Percentiles rank a stretch among this genome's conserved stretches.
phyloP scores from a whole-genome alignment of 2,888 invertebrate genomes.

The Plagiodera versicolora region DNA sequence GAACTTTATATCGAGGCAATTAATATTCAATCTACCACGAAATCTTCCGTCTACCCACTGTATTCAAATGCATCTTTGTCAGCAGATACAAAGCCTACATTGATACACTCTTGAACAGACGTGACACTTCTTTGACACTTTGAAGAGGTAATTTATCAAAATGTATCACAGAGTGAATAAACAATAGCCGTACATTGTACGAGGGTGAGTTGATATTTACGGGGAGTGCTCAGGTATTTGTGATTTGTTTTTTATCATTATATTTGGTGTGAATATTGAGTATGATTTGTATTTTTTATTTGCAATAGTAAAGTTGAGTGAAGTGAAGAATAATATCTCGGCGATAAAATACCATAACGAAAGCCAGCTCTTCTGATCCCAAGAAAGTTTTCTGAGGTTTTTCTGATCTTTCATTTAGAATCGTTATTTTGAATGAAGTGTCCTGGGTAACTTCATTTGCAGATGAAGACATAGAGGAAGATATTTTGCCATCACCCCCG shows the following conservation, averaged over 20 bases:
- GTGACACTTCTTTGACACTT: conserved; percentile 50
- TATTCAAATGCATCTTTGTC: conserved; percentile 18
- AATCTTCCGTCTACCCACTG: background rate
- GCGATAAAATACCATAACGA: no score
- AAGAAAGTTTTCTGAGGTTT: no score
- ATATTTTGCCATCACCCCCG: conserved; percentile 16
- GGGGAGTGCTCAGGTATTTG: background rate
- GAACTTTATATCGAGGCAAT: background rate
- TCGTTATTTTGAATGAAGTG: background rate
- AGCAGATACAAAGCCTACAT: conserved; percentile 27
- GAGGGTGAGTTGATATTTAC: conserved; percentile 19
- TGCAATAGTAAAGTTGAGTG: no score
- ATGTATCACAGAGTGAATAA: conserved; percentile 33
- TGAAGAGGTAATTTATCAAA: conserved; percentile 47
- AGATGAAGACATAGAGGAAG: no score
- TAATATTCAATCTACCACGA: background rate
- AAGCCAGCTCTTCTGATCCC: no score
- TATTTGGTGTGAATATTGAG: no score
- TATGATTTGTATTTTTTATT: no score
- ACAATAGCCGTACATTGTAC: conserved; percentile 22
- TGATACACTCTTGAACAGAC: conserved; percentile 39
- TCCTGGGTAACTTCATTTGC: no score
- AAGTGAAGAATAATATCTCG: no score
- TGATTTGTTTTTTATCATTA: no score
- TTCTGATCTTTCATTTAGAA: background rate